Evolutionary conservation across 2,888 invertebrate species (phyloP).

Genomic region (Chrysolina haemoptera): DNA sequence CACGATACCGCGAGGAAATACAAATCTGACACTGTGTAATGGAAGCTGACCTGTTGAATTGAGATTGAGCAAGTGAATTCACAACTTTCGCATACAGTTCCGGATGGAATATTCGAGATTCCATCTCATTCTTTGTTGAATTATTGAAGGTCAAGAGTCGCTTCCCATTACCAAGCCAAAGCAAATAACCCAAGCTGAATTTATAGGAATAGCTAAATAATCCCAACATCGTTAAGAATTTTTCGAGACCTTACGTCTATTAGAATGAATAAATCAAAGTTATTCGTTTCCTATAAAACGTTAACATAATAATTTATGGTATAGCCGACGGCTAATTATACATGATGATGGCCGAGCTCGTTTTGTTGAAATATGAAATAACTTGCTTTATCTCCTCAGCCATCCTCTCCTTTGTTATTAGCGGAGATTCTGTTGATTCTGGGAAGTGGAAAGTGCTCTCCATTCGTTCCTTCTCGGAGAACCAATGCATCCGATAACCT

Average conservation of each 20-base stretch:
- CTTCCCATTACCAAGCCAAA: slow-evolving; percentile 27
- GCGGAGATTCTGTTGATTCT: slow-evolving; percentile 60
- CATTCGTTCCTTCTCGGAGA: slow-evolving; percentile 5
- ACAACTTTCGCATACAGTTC: no score
- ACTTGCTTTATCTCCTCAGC: slow-evolving; percentile 63
- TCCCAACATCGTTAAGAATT: slow-evolving; percentile 42
- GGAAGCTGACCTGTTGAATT: no score
- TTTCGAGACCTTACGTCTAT: slow-evolving; percentile 53
- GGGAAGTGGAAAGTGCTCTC: slow-evolving; percentile 28
- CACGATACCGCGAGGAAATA: no score
- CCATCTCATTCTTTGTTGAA: slow-evolving; percentile 6
- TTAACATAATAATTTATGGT: slow-evolving; percentile 70
- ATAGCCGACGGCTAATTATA: slow-evolving; percentile 68
- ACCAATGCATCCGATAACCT: background rate
- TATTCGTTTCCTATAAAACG: slow-evolving; percentile 68
- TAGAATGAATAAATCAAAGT: slow-evolving; percentile 64
- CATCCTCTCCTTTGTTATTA: slow-evolving; percentile 66
- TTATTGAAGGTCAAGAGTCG: slow-evolving; percentile 27
- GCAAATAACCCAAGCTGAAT: slow-evolving; percentile 33
- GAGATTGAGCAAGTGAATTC: no score
- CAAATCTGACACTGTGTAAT: no score
- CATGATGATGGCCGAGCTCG: slow-evolving; percentile 67
- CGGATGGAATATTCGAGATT: slow-evolving; percentile 8
- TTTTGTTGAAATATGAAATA: slow-evolving; percentile 69
- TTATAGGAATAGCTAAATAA: slow-evolving; percentile 48